Percentiles rank a stretch among this genome's conserved stretches.
Conservation (phyloP, 1,140 invertebrate species). For the Theocolax elegans region DNA sequence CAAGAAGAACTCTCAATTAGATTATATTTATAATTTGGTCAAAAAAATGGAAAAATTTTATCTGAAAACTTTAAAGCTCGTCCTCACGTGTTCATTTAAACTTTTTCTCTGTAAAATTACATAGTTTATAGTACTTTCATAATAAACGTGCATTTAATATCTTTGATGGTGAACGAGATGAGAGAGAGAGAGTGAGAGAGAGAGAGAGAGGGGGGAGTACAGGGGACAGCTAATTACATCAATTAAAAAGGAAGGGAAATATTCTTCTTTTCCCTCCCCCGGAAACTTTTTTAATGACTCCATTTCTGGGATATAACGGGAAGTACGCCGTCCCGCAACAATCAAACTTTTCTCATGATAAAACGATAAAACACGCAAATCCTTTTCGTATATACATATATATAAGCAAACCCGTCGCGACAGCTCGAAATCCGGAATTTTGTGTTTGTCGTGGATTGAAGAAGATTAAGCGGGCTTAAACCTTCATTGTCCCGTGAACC, state of each 20-base stretch:
- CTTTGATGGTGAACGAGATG: too few species aligned
- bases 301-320: background rate
- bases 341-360: conserved; percentile 25
- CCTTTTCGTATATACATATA: too few species aligned
- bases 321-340: background rate
- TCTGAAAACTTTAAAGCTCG: too few species aligned
- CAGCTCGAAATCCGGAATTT: conserved; percentile 8
- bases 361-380: conserved; percentile 31
- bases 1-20: too few species aligned
- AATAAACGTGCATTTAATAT: conserved; percentile 14
- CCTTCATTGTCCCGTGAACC: conserved; percentile 9
- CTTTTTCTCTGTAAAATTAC: background rate
- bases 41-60: too few species aligned
- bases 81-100: conserved; percentile 11
- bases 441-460: conserved; percentile 22
- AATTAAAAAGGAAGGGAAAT: conserved; percentile 9
- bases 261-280: background rate
- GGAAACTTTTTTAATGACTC: conserved; percentile 29
- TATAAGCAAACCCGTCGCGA: conserved; percentile 1
- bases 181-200: too few species aligned
- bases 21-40: too few species aligned
- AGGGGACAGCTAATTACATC: conserved; percentile 20
- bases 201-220: too few species aligned
- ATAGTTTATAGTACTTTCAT: background rate
- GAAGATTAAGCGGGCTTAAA: conserved; percentile 22